phyloP scores from a whole-genome alignment of 2,797 vertebrate genomes.

The Glyptemys insculpta region DNA sequence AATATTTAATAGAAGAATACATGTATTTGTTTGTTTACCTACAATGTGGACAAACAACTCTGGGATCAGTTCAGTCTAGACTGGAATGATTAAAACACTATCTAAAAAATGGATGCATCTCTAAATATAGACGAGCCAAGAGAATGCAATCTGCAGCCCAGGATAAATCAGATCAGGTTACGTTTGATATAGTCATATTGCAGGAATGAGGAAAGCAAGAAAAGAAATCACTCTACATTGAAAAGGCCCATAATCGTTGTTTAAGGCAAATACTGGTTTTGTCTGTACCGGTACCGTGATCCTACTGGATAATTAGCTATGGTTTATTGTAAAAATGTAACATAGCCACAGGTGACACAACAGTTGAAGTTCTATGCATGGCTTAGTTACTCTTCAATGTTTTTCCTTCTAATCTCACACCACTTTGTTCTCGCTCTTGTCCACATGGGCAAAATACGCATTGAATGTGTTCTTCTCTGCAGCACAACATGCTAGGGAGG shows the following conservation, averaged over 20 bases:
- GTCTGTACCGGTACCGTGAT: background rate
- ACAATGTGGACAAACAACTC: slow-evolving; percentile 33
- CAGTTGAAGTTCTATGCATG: background rate
- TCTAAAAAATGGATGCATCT: slow-evolving; percentile 9
- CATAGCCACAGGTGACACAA: background rate
- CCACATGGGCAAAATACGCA: background rate
- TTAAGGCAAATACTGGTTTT: accelerated
- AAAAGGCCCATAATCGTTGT: accelerated
- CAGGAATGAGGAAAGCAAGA: background rate
- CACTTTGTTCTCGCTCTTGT: background rate
- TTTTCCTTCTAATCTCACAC: background rate
- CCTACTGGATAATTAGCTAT: accelerated
- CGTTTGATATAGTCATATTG: background rate
- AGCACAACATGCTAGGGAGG: too few relatives aligned
- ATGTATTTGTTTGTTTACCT: slow-evolving; percentile 52
- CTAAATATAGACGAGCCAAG: background rate
- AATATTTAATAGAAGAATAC: slow-evolving; percentile 62
- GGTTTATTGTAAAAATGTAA: background rate
- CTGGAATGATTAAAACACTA: background rate
- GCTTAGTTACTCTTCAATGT: background rate
- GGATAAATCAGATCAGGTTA: slow-evolving; percentile 42
- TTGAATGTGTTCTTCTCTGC: accelerated
- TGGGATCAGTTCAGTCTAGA: slow-evolving; percentile 22
- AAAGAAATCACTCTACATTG: background rate
- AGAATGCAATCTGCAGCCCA: background rate